These are phyloP conservation scores for Liodrosophila aerea DNA, from an alignment of 2,888 invertebrate genomes.

Conservation along the genomic window DNA sequence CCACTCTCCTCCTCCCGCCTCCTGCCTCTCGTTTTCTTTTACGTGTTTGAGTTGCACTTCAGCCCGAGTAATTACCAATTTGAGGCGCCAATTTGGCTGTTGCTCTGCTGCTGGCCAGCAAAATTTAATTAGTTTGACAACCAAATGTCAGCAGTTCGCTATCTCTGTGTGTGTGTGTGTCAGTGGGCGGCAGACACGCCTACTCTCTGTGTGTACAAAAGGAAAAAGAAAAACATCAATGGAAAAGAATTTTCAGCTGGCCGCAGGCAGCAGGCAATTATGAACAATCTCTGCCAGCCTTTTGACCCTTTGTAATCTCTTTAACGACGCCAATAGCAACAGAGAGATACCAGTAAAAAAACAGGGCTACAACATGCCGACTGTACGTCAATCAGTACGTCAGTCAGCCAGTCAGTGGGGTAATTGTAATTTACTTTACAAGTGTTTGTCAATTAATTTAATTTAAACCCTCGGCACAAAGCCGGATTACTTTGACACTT, in stretches of 20 bases:
- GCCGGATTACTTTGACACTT: constrained; percentile 74
- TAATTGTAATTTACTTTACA: constrained; percentile 72
- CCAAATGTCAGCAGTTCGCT: constrained; percentile 51
- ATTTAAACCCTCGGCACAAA: constrained; percentile 64
- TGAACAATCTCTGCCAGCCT: constrained; percentile 69
- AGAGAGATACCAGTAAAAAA: neutral
- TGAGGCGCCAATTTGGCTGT: constrained; percentile 72
- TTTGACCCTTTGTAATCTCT: constrained; percentile 74
- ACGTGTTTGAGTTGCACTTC: constrained; percentile 76
- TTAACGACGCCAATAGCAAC: constrained; percentile 45
- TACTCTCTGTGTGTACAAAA: neutral
- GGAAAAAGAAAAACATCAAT: constrained; percentile 28
- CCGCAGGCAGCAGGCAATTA: constrained; percentile 65
- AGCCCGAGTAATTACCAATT: constrained; percentile 76
- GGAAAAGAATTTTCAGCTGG: constrained; percentile 21
- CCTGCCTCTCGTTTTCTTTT: constrained; percentile 44
- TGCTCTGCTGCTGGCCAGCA: constrained; percentile 52
- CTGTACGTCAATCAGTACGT: constrained; percentile 1
- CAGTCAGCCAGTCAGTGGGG: constrained; percentile 10
- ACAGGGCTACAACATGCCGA: too few relatives aligned
- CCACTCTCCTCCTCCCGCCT: too few relatives aligned
- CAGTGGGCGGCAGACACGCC: constrained; percentile 12
- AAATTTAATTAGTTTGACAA: constrained; percentile 76
- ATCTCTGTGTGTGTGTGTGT: constrained; percentile 9
- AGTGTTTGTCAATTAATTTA: constrained; percentile 74